Base-by-base conservation (phyloP, 2,888 invertebrate species). In the Germaria angustata region DNA sequence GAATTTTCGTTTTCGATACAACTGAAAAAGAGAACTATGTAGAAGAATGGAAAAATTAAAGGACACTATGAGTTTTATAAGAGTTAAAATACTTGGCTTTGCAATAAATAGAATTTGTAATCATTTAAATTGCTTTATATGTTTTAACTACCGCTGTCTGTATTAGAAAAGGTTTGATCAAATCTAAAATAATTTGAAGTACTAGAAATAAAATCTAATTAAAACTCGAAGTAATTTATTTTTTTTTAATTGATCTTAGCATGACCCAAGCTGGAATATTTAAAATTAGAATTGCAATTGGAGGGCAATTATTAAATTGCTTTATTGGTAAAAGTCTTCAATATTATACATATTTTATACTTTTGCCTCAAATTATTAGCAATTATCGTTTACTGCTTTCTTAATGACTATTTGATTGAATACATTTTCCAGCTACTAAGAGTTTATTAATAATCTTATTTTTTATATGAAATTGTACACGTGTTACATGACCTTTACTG, bases 371-470 rank as follows among this genome's bases (percentile, higher is more conserved):
- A 46, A 46, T 75, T 75, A 65, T 24, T 24, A 41, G 32, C 39
- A n/a, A 72, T 72, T 72, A 72, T 11, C 8, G 6, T 41, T 51
- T 9, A 28, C 2, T 28, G 53, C 0, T 2, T 24, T 9, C 20
- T 13, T 32, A 5, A 17, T 24, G 24, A 28, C 61, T 13, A 28
- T 55, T 46, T 66, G 28, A 57, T 39, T 55, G 46, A 65, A 46
- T 65, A 15, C 5, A 39, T 49, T 49, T 36, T 32, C 20, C 17
- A 8, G n/a, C 13, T 59, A 46, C 17, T 15, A 15, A 49, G 9
- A 17, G 39, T 28, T 59, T 36, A 49, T 72, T 36, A 59, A 51
- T 20, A 28, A 72, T 51, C 22, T 51, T 15, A 72, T 28, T 63
- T 44, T 63, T 46, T 63, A 3, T 13, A 3, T 15, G n/a, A n/a